Evolutionary conservation across 1,140 invertebrate genomes (phyloP).

Genomic region (Plodia interpunctella): DNA sequence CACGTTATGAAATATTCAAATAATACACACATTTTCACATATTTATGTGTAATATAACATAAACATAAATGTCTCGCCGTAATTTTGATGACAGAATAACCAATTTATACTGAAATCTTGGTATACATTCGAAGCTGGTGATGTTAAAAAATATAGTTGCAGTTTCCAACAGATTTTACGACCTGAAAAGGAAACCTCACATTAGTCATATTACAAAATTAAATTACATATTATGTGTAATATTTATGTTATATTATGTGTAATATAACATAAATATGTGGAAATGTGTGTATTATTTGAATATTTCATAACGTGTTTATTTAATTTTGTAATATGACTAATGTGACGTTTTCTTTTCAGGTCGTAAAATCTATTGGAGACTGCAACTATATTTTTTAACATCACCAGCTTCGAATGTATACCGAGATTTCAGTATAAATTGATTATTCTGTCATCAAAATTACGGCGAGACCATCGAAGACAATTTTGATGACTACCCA

Average conservation of each 20-base stretch:
- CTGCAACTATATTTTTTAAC: too few species aligned
- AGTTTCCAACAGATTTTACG: too few species aligned
- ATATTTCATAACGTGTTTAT: too few species aligned
- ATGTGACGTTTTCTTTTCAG: too few species aligned
- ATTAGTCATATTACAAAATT: too few species aligned
- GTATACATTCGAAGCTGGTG: neutral
- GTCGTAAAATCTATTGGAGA: too few species aligned
- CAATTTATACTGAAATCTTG: neutral
- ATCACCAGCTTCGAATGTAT: neutral
- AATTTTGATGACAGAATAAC: neutral
- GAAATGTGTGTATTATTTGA: slow-evolving; percentile 40
- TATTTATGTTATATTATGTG: slow-evolving; percentile 28
- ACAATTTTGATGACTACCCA: slow-evolving; percentile 10
- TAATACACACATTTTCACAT: slow-evolving; percentile 51
- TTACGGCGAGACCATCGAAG: neutral
- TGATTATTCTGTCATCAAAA: neutral
- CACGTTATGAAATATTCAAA: too few species aligned
- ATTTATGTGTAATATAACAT: slow-evolving; percentile 41
- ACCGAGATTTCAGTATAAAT: neutral
- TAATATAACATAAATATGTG: slow-evolving; percentile 28
- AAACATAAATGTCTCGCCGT: neutral
- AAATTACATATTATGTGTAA: too few species aligned
- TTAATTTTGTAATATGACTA: too few species aligned
- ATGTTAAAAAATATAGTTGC: too few species aligned
- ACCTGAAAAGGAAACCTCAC: too few species aligned